Evolutionary conservation across 1,140 invertebrate genomes (phyloP).

Genomic region (Papilio helenus): DNA sequence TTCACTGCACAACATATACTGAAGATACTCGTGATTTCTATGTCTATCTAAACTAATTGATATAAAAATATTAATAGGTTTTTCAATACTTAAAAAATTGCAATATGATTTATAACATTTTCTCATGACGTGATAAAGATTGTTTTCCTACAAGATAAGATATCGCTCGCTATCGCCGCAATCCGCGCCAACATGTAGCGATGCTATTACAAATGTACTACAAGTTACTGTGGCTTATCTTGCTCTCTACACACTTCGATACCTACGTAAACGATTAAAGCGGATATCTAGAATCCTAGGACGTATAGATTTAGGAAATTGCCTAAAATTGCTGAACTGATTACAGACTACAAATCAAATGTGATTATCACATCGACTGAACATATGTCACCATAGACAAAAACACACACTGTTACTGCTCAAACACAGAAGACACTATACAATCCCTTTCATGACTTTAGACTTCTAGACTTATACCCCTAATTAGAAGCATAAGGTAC

Average conservation of each 20-base stretch:
- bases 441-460: background rate
- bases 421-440: too few species aligned
- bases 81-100: background rate
- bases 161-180: constrained; percentile 59
- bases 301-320: background rate
- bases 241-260: background rate
- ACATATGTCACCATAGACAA: too few species aligned
- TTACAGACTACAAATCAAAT: too few species aligned
- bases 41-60: too few species aligned
- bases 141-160: constrained; percentile 55
- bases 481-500: too few species aligned
- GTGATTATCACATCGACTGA: too few species aligned
- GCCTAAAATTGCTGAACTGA: too few species aligned
- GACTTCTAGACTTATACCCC: too few species aligned
- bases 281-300: background rate
- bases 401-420: too few species aligned
- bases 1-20: background rate
- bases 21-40: too few species aligned
- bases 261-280: background rate
- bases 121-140: constrained; percentile 50
- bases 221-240: constrained; percentile 37
- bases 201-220: constrained; percentile 59
- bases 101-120: constrained; percentile 7
- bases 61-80: background rate
- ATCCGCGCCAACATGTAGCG: constrained; percentile 67